These are phyloP conservation scores for Pelodiscus sinensis DNA, from an alignment of 2,113 vertebrate species.

Conservation along the genomic window DNA sequence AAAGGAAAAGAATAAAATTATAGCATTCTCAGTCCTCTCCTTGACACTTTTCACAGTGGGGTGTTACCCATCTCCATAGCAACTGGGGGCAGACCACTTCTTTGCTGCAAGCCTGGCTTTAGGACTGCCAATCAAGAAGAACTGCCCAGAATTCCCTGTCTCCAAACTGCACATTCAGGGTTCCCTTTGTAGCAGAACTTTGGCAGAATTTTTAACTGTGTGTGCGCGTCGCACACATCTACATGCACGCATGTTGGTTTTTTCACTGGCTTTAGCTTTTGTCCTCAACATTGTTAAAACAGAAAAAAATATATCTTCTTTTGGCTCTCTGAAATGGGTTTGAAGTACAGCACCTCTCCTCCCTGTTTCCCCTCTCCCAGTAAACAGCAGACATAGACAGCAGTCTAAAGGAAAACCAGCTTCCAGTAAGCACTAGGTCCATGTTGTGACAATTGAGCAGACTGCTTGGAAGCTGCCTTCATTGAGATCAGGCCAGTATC, in stretches of 20 bases:
- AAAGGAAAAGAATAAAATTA: neutral
- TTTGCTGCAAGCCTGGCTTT: neutral
- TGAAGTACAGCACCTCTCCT: neutral
- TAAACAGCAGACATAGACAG: neutral
- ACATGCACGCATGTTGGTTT: neutral
- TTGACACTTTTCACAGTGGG: neutral
- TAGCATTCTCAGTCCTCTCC: neutral
- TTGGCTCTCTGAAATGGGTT: neutral
- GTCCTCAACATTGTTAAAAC: neutral
- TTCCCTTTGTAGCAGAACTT: neutral
- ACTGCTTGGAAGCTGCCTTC: neutral
- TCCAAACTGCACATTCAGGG: neutral
- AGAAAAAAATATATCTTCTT: neutral
- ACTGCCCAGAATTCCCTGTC: neutral
- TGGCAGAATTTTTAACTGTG: neutral
- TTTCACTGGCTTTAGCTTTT: neutral
- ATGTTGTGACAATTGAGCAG: conserved; percentile 2
- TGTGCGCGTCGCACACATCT: neutral
- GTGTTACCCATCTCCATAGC: neutral
- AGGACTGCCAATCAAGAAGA: neutral
- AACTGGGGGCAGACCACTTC: neutral
- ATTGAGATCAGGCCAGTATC: neutral
- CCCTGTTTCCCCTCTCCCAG: neutral
- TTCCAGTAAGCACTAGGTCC: neutral
- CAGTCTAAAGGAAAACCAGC: neutral